Base-by-base conservation (phyloP, 2,113 vertebrate species). In the Psephotus haematonotus region DNA sequence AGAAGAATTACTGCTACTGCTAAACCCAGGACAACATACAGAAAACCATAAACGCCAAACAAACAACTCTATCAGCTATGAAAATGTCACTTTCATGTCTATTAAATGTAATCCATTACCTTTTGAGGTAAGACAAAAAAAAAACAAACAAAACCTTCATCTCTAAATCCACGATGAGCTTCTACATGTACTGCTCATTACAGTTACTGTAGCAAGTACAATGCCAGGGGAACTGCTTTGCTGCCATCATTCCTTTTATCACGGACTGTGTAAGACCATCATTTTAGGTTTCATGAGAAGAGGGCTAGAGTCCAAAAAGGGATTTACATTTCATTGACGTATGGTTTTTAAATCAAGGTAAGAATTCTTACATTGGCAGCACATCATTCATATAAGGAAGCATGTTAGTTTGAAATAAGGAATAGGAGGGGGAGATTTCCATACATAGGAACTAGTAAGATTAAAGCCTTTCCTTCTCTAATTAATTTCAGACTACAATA, bases 71-170 rank as follows among this genome's bases (percentile, higher is more conserved):
- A 44, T 63, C 17, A 50, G 22, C 13, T 13, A 9, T 1, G 16
- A 77, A 75, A 41, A 22, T 46, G 25, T 63, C 19, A 8, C 15
- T 31, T 25, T 2, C 39, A 10, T 4, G n/a, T 2, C 0, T 31
- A 11, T 29, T 23, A 6, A 33, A 8, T 1, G 1, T 4, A 3
- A 20, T 12, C 33, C 41, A 13, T 31, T 50, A 41, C 10, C 18
- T 50, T 76, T 52, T 39, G 28, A 62, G 17, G 41, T 43, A 5
- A 43, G 24, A 17, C 11, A 44, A 37, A 60, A 43, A 71, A 77
- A 23, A 59, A 33, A 1, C 52, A 20, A 22, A 22, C 31, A 33
- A 55, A 57, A 31, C 19, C 31, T 59, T 31, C 11, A 13, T 79
- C 46, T 35, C 59, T 39, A 67, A 82, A 62, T 67, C 46, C 13